These are phyloP conservation scores for Aphrophora alni DNA, from an alignment of 2,888 invertebrate genomes.

Conservation along the genomic window DNA sequence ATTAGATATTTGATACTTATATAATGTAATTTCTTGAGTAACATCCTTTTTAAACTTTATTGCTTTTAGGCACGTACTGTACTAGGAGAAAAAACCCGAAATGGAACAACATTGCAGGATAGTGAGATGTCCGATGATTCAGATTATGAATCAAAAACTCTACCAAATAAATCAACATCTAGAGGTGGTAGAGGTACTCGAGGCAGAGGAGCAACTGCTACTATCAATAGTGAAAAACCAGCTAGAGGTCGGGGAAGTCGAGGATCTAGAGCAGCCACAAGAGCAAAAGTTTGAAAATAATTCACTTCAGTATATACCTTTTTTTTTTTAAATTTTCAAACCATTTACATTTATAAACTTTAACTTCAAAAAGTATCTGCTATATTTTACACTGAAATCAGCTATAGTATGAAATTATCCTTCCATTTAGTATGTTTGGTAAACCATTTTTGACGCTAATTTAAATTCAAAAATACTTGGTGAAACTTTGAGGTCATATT, in stretches of 20 bases:
- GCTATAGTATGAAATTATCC: no score
- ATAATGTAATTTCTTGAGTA: no score
- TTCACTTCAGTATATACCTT: no score
- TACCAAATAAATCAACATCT: conserved; percentile 9
- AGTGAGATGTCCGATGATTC: background rate
- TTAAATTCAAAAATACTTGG: no score
- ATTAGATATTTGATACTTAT: no score
- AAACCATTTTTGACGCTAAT: no score
- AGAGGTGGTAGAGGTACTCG: conserved; percentile 41
- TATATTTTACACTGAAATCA: background rate
- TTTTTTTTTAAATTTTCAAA: background rate
- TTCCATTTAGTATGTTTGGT: no score
- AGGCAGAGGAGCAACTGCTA: conserved; percentile 45
- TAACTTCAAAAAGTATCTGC: background rate
- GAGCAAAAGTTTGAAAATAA: background rate
- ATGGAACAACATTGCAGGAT: background rate
- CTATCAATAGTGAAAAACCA: conserved; percentile 46
- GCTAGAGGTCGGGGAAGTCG: conserved; percentile 51
- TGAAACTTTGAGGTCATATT: no score
- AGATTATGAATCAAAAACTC: background rate
- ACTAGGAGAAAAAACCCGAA: conserved; percentile 6
- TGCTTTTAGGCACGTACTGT: conserved; percentile 15
- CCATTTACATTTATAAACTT: background rate
- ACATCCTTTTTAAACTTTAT: no score
- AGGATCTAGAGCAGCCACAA: conserved; percentile 46